Base-by-base conservation (phyloP, 2,113 vertebrate genomes). In the Nycticorax nycticorax region DNA sequence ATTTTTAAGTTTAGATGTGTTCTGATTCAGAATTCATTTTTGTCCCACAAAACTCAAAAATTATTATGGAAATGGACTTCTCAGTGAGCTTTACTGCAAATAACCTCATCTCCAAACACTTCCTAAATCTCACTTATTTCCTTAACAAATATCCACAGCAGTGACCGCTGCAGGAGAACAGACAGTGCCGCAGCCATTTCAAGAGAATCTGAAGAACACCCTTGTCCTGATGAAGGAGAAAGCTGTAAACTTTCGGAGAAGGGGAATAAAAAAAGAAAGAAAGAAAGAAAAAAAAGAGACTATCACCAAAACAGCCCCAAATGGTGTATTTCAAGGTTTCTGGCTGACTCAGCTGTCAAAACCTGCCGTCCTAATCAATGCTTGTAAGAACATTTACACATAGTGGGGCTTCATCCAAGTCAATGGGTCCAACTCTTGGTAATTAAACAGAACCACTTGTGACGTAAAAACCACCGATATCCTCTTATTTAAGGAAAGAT, bases 271-370 rank as follows among this genome's bases (percentile, higher is more conserved):
- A 28, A 66, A 30, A 14, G 37, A 48, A 83, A 17, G 0, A 96
- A 59, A 21, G 20, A 10, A 32, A 64, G 11, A 50, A 50, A 84
- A 20, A 0, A 96, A 60, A 5, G 47, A 92, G 52, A 63, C 41
- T 86, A 84, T 81, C 64, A 87, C 47, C 73, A 80, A 95, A 53
- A 53, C 63, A 86, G 73, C 47, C 75, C 68, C 72, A 95, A 91
- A 92, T 32, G 22, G 30, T 9, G 0, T 47, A 48, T 77, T 90
- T 91, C 72, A 96, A 81, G 28, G 68, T 47, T 86, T 81, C 72
- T 86, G 68, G 11, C 82, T 94, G 79, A 93, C 37, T 94, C 86
- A 86, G 82, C 83, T 96, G 88, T 91, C 85, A 90, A 80, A 90
- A 93, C 43, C 60, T 93, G 68, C 79, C 72, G 56, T 78, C 59